phyloP scores from a whole-genome alignment of 2,797 vertebrate genomes.

The Onychomys torridus region DNA sequence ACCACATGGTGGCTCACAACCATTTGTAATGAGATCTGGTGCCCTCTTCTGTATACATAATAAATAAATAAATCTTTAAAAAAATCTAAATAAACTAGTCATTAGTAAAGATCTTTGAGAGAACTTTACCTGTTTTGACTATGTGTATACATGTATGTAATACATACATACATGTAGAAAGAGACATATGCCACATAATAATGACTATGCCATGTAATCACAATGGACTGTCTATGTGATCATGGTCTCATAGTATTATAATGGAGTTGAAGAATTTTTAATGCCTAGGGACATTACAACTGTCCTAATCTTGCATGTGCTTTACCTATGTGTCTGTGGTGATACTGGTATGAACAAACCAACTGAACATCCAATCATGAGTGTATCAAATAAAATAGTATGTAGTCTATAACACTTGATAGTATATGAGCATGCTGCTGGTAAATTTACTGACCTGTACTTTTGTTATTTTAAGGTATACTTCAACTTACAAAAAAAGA shows the following conservation, averaged over 20 bases:
- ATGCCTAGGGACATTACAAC: no score
- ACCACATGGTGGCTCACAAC: no score
- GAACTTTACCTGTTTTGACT: background rate
- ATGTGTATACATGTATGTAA: background rate
- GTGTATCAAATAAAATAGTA: background rate
- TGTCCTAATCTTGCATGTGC: no score
- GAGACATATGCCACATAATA: background rate
- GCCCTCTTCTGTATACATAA: no score
- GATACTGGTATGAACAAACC: background rate
- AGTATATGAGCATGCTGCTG: background rate
- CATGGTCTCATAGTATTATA: background rate
- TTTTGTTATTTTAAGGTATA: background rate
- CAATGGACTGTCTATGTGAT: background rate
- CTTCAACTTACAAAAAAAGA: background rate
- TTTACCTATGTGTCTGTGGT: background rate
- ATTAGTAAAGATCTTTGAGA: slow-evolving; percentile 22
- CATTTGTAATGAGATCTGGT: no score
- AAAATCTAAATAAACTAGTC: slow-evolving; percentile 20
- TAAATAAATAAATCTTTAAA: no score
- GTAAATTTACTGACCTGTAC: background rate
- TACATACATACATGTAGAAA: background rate
- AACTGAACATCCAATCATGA: background rate
- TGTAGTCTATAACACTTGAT: background rate
- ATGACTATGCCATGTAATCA: background rate
- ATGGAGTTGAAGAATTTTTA: background rate